Base-by-base conservation (phyloP, 1,140 invertebrate genomes). In the Leptoteleia sp. region DNA sequence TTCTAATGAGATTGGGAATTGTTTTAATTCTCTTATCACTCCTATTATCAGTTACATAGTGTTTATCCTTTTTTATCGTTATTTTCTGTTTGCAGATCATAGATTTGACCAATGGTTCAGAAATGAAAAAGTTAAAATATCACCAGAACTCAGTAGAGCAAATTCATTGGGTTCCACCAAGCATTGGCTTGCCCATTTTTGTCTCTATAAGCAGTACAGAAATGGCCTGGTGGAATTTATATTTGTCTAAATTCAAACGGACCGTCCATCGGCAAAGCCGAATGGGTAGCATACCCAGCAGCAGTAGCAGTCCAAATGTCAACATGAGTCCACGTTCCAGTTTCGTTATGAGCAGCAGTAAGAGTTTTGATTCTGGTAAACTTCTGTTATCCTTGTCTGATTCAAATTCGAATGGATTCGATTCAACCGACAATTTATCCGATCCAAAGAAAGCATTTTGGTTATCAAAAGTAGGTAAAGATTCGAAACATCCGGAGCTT, bases 1-100 rank as follows among this genome's bases (percentile, higher is more conserved):
- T n/a, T n/a, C n/a, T n/a, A n/a, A n/a, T n/a, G n/a, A n/a, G n/a
- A n/a, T n/a, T n/a, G n/a, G n/a, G n/a, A n/a, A n/a, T n/a, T n/a
- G n/a, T n/a, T n/a, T n/a, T n/a, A n/a, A n/a, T n/a, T n/a, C n/a
- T n/a, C n/a, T n/a, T n/a, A n/a, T n/a, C n/a, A n/a, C n/a, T n/a
- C n/a, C n/a, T n/a, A n/a, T n/a, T n/a, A n/a, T n/a, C n/a, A n/a
- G n/a, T n/a, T n/a, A n/a, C n/a, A n/a, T n/a, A n/a, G n/a, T n/a
- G n/a, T n/a, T n/a, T n/a, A n/a, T n/a, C n/a, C n/a, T n/a, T n/a
- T n/a, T n/a, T n/a, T n/a, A n/a, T n/a, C n/a, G n/a, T n/a, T n/a
- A n/a, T n/a, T n/a, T n/a, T n/a, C n/a, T n/a, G n/a, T n/a, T 83
- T 77, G 1, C 59, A 89, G 88, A 82, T 90, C 19, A 81, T 87